Base-by-base conservation (phyloP, 2,113 vertebrate genomes). In the Megaceryle maxima region DNA sequence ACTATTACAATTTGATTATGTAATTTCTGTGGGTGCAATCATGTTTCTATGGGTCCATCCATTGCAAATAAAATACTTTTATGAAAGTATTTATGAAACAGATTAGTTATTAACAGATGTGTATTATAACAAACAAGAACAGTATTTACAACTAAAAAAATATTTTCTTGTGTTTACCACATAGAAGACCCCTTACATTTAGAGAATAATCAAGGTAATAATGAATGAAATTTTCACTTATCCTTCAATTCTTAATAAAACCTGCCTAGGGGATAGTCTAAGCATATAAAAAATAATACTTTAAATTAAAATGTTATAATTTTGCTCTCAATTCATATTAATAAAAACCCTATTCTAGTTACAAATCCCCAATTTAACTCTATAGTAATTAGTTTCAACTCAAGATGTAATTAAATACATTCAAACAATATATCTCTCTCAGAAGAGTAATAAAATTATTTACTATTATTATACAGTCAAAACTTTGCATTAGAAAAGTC, bases 391-490 rank as follows among this genome's bases (percentile, higher is more conserved):
- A 89, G 26, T 31, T 1, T 87, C 63, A 93, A 96, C 92, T 92
- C 88, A 94, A 66, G 67, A 92, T 85, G 57, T 79, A 94, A 72
- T 91, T 91, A 73, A 57, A 56, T 63, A 46, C 19, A 46, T 76
- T 93, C 73, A 63, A 93, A 88, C 60, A 76, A 82, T 75, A 96
- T 89, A 95, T 94, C 92, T 83, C 50, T 96, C 74, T 72, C n/a
- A 83, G 75, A 87, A 84, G 21, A 93, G 64, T 50, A 44, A 22
- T 31, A 70, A 41, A 90, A 92, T 93, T 86, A 67, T 94, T 88
- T 80, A 59, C 44, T 57, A 39, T 74, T 83, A 93, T 64, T 95
- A 93, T 39, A 70, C 33, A 87, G 73, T 81, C 80, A 81, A 67
- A 94, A 66, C 44, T 82, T 91, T 64, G 56, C 79, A 96, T 94